Conservation (phyloP, 2,888 invertebrate species). For the Clanis bilineata region DNA sequence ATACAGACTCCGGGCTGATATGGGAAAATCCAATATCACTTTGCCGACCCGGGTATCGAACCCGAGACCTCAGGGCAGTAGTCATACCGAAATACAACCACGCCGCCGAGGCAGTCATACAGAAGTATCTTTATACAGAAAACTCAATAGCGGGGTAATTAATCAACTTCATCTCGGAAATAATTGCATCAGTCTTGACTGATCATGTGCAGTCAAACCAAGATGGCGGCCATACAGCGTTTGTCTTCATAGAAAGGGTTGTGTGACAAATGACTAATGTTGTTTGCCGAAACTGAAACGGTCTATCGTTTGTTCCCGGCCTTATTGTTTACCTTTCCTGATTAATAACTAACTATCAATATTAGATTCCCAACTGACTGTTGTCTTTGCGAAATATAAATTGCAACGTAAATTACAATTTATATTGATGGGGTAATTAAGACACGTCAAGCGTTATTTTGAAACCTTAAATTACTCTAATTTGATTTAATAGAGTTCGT, state of each 20-base stretch:
- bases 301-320: slow-evolving; percentile 43
- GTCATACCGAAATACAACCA: no score
- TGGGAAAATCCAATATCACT: no score
- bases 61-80: no score
- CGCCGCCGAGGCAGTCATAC: no score
- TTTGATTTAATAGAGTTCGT: no score
- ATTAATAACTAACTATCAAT: slow-evolving; percentile 43
- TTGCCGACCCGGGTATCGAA: no score
- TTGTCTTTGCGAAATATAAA: slow-evolving; percentile 6
- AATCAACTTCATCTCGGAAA: not conserved
- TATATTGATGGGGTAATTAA: not conserved
- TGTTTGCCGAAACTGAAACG: slow-evolving; percentile 52
- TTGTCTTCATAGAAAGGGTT: slow-evolving; percentile 55
- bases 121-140: no score
- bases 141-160: no score
- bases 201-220: not conserved
- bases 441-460: not conserved
- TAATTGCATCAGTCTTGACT: not conserved
- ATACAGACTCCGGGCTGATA: no score
- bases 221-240: slow-evolving; percentile 33
- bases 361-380: slow-evolving; percentile 2
- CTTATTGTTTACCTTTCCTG: slow-evolving; percentile 65
- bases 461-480: not conserved
- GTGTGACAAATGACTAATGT: slow-evolving; percentile 68
- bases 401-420: not conserved